Evolutionary conservation across 2,888 invertebrate species (phyloP), one percentile per base, ranked within the genome.

Genomic region (Micoletzkya japonica): DNA sequence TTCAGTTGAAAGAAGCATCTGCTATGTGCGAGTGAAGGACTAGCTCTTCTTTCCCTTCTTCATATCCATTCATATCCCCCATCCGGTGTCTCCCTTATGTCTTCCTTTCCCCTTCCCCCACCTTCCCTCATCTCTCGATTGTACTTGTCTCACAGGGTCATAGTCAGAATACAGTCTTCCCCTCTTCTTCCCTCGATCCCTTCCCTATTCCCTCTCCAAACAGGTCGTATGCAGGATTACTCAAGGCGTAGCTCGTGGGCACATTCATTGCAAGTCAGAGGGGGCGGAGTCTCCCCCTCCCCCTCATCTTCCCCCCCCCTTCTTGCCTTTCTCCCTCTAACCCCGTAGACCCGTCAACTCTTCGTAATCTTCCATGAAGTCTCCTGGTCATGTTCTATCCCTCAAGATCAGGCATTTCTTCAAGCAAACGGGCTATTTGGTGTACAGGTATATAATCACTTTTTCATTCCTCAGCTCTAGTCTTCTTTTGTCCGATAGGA

Each of bases 351-450:
- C 52, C 54, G 37, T 64, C 52, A 37, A 32, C 64, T 26, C 58
- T 64, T 52, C 52, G 26, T 57, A 24, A 28, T 57, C 36, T 39
- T 49, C 7, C 30, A 80, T 80, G 79, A 77, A 75, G 74, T 77
- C 79, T 54, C 79, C 79, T 70, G 79, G 79, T 67, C 75, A 76
- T 74, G 73, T 74, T 60, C 74, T 80, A 37, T 78, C 78, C 56
- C 71, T 72, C 39, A 72, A 74, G 58, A 78, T 79, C 69, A 73
- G 76, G 28, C 72, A 72, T 44, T 80, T 80, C 72, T 80, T 79
- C 70, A 72, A 74, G 49, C 58, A 70, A 61, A 76, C 76, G 17
- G 80, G 80, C 44, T 69, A 75, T 30, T 71, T 74, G 39, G 77
- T 78, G n/a, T 78, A 77, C 73, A 76, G 78, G 80, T 80, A 30